Base-by-base conservation (phyloP, 1,140 invertebrate species). In the Calliopsis andreniformis region DNA sequence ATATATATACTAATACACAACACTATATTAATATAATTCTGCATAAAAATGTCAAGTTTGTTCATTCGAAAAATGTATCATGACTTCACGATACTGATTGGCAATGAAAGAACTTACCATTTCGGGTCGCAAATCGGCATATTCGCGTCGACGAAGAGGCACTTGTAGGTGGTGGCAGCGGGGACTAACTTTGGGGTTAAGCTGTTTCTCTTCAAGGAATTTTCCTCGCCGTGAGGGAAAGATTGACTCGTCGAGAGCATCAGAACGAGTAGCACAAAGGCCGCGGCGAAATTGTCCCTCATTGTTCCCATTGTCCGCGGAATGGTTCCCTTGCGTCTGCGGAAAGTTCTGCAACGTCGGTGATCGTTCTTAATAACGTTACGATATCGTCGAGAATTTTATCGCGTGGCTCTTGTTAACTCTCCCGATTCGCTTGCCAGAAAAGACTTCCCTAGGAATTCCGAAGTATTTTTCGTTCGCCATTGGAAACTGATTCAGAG, bases 271-370 rank as follows among this genome's bases (percentile, higher is more conserved):
- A 55, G 61, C 70, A 73, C 47, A 73, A 66, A 66, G 61, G 20
- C 61, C 16, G 14, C 49, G 25, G 35, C 39, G 28, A 73, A 66
- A 66, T 73, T 55, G 70, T 64, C 42, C 61, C 39, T 45, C 49
- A 55, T 73, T 64, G 49, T 66, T 73, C 39, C 70, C 61, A 73
- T 73, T 73, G 49, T 73, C 61, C 49, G 49, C n/a, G 39, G 42
- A 39, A 16, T 30, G 32, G 39, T 55, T 30, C n/a, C 28, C 61
- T 66, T 32, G 49, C 49, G 49, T 73, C 61, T 55, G 61, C 61
- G 61, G 16, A 45, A 73, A 73, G 61, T 64, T 73, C 70, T 73
- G 70, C 61, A 66, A 73, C 28, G 61, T 35, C 6, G 16, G 39
- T 53, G 35, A 66, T 66, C 49, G 30, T 42, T 73, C 49, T 55